These are phyloP conservation scores for Drosophila kohkoa DNA, from an alignment of 1,140 invertebrate species.

Conservation along the genomic window DNA sequence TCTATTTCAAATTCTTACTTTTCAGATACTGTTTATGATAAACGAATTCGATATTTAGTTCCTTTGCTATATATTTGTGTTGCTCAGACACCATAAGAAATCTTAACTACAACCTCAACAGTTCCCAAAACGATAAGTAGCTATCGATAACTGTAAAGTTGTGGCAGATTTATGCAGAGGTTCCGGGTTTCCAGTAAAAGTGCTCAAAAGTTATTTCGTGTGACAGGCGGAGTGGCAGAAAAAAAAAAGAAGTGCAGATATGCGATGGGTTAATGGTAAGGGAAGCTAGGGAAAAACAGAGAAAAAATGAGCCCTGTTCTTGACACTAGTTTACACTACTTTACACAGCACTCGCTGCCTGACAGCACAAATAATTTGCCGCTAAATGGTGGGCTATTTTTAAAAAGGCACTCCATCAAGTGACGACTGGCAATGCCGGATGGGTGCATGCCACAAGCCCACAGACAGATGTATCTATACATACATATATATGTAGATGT, in stretches of 20 bases:
- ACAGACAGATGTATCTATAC: slow-evolving; percentile 1
- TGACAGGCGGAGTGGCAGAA: background rate
- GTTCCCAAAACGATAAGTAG: background rate
- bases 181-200: slow-evolving; percentile 1
- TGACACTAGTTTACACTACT: slow-evolving; percentile 31
- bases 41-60: too few species aligned
- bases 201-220: background rate
- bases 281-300: background rate
- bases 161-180: slow-evolving; percentile 3
- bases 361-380: slow-evolving; percentile 54
- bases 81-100: background rate
- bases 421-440: slow-evolving; percentile 30
- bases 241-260: background rate
- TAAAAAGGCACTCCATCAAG: slow-evolving; percentile 50
- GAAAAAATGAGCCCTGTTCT: slow-evolving; percentile 26
- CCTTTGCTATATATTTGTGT: background rate
- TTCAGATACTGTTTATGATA: too few species aligned
- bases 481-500: background rate
- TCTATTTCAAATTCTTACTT: too few species aligned
- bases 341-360: slow-evolving; percentile 47
- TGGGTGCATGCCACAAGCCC: slow-evolving; percentile 39
- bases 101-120: background rate
- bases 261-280: background rate
- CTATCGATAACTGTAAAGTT: background rate
- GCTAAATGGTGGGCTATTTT: slow-evolving; percentile 56